Percentiles rank a stretch among this genome's conserved stretches.
Evolutionary conservation across 2,797 vertebrate genomes (phyloP).

Genomic region (Geotrypetes seraphini): DNA sequence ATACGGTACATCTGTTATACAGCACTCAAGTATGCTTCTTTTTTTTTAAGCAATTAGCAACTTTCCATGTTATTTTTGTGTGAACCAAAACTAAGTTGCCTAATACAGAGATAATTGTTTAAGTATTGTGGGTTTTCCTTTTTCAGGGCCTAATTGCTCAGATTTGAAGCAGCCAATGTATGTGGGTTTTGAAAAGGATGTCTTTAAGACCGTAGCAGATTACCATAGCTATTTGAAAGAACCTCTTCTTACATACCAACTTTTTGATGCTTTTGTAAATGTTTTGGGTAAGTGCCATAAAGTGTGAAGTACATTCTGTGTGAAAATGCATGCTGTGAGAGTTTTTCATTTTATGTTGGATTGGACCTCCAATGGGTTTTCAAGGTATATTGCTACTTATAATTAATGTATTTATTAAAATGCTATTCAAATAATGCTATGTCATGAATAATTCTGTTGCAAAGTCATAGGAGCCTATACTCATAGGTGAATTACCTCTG

Average conservation of each 20-base stretch:
- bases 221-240: constrained; percentile 80
- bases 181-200: constrained; percentile 82
- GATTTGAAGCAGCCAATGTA: constrained; percentile 77
- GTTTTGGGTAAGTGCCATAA: constrained; percentile 71
- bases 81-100: background rate
- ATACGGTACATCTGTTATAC: no score
- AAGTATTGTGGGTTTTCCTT: background rate
- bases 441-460: no score
- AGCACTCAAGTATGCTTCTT: no score
- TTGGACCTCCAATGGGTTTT: no score
- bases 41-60: no score
- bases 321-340: no score
- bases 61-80: no score
- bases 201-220: constrained; percentile 83
- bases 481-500: no score
- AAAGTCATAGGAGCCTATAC: no score
- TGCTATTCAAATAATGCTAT: no score
- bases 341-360: no score
- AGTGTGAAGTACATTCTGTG: background rate
- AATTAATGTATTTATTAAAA: no score
- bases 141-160: constrained; percentile 66
- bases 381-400: background rate
- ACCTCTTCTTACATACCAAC: constrained; percentile 80
- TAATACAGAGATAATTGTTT: background rate
- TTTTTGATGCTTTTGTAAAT: constrained; percentile 89